Evolutionary conservation across 2,797 vertebrate species (phyloP).

Genomic region (Tragopan temminckii): DNA sequence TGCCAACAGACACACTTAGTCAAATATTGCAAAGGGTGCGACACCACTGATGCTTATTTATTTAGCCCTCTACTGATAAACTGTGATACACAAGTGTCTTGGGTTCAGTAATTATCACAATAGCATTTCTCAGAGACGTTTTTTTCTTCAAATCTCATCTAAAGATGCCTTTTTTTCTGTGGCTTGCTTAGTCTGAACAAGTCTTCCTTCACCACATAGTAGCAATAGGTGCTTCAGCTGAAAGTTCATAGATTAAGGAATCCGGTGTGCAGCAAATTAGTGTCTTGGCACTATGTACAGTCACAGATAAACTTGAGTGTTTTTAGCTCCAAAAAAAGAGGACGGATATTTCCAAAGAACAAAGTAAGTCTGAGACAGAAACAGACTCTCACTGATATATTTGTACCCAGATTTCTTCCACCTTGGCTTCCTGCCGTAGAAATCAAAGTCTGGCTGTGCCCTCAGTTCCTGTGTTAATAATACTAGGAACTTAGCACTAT

Average conservation of each 20-base stretch:
- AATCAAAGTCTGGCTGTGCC: background rate
- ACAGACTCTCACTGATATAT: background rate
- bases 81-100: background rate
- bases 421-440: background rate
- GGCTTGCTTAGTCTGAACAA: background rate
- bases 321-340: background rate
- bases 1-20: background rate
- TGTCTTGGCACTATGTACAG: background rate
- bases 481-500: background rate
- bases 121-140: background rate
- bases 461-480: background rate
- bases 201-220: background rate
- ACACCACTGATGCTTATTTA: background rate
- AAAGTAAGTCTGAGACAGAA: background rate
- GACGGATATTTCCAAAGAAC: background rate
- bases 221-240: background rate
- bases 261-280: background rate
- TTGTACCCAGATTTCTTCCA: background rate
- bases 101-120: background rate
- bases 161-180: background rate
- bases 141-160: background rate
- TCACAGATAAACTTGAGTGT: background rate
- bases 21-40: background rate
- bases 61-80: constrained; percentile 32
- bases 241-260: background rate